phyloP scores from a whole-genome alignment of 2,888 invertebrate species.

The Hirtodrosophila histrioides region DNA sequence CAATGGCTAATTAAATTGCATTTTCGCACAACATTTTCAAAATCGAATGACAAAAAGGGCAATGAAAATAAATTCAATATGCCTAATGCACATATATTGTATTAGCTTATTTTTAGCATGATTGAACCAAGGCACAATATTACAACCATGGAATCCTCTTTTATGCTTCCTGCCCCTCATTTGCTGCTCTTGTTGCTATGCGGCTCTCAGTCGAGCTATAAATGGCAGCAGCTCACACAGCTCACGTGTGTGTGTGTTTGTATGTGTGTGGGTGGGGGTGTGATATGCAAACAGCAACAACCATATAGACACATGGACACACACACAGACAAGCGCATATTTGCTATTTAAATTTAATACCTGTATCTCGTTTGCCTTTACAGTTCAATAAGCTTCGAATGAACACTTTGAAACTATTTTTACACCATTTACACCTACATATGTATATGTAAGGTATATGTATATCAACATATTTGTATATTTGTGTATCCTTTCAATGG shows the following conservation, averaged over 20 bases:
- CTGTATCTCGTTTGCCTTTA: constrained; percentile 62
- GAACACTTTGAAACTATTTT: constrained; percentile 79
- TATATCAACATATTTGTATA: constrained; percentile 9
- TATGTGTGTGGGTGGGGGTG: constrained; percentile 13
- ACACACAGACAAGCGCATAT: constrained; percentile 9
- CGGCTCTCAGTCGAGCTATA: constrained; percentile 35
- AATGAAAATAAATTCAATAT: constrained; percentile 19
- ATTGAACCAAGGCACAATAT: constrained; percentile 20
- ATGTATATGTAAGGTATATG: constrained; percentile 36
- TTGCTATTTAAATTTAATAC: constrained; percentile 66
- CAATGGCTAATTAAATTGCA: constrained; percentile 66
- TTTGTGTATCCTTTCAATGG: constrained; percentile 30
- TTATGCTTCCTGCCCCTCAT: constrained; percentile 1
- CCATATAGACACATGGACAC: constrained; percentile 2
- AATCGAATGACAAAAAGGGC: constrained; percentile 17
- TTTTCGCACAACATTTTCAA: constrained; percentile 44
- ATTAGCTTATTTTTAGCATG: constrained; percentile 47
- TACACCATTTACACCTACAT: constrained; percentile 70
- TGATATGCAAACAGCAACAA: constrained; percentile 41
- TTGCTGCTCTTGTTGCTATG: constrained; percentile 20
- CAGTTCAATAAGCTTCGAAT: constrained; percentile 75
- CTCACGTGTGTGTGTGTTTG: constrained; percentile 5
- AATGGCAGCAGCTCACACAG: constrained; percentile 35
- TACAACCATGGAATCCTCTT: constrained; percentile 49
- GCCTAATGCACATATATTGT: constrained; percentile 17